Base-by-base conservation (phyloP, 1,140 invertebrate species). In the Microplitis mediator region DNA sequence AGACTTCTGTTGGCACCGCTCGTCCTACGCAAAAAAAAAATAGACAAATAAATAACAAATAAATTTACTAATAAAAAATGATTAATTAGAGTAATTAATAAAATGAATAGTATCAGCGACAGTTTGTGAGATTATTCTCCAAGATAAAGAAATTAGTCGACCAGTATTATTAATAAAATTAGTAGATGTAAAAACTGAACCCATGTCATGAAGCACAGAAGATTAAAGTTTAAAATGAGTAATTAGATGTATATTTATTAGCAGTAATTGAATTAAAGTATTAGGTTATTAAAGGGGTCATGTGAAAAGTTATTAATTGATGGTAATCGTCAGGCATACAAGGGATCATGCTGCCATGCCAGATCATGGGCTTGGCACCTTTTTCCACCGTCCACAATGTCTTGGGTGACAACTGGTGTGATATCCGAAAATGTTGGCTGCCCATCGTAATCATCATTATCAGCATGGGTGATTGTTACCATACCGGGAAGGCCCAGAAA, bases 1-100 rank as follows among this genome's bases (percentile, higher is more conserved):
- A 92, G 85, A 83, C 91, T 92, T 81, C 91, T 86, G 76, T 91
- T 89, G 9, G 90, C 89, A 72, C 88, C 87, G 39, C 82, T 87
- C 14, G 81, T 79, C 71, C 87, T 88, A 60, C 9, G n/a, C n/a
- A 72, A 60, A 75, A 61, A 77, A 71, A 65, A 60, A 64, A 50
- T 76, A 58, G 32, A 2, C 34, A 68, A 71, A 4, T 68, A 54
- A 32, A 68, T 56, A 36, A 16, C 23, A 54, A 54, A 54, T 13
- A 13, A 31, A 45, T 60, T 8, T 51, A 39, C 54, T 54, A 51
- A 67, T 54, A 60, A 65, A 51, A 6, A 34, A 11, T 36, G 3
- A 52, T n/a, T 13, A 51, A n/a, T 32, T 52, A 51, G 9, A 58
- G 6, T 39, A 32, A 45, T 34, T n/a, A 32, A 31, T 31, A 16